A percentile compares a stretch with the other conserved stretches of the same genome.
Conservation (phyloP, 2,888 invertebrate genomes). For the Leucophora obtusa region DNA sequence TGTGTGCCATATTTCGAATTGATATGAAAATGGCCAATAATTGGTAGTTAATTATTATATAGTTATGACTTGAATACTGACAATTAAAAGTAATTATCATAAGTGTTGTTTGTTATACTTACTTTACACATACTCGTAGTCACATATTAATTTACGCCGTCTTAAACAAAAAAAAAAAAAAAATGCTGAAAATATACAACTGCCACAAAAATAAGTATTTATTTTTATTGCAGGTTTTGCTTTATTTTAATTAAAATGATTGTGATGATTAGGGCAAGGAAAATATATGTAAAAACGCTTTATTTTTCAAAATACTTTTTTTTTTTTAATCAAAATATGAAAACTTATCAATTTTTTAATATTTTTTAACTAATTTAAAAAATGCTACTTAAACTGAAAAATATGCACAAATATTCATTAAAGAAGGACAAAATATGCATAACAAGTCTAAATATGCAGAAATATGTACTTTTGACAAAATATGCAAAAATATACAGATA, state of each 20-base stretch:
- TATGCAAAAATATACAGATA: no score
- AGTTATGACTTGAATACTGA: conserved; percentile 74
- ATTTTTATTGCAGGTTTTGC: neutral
- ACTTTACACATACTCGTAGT: conserved; percentile 37
- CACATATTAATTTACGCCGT: neutral
- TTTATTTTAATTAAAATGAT: neutral
- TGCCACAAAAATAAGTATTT: neutral
- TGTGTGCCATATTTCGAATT: conserved; percentile 65
- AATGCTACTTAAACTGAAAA: no score
- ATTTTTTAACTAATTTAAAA: no score
- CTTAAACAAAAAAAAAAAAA: neutral
- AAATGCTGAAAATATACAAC: neutral
- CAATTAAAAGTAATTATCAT: conserved; percentile 76
- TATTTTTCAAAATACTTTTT: no score
- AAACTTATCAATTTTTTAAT: no score
- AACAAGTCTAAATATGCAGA: no score
- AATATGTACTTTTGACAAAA: no score
- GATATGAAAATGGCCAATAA: conserved; percentile 70
- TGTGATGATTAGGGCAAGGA: no score
- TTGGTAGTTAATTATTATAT: conserved; percentile 75
- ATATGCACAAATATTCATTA: no score
- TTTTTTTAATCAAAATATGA: no score
- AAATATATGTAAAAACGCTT: no score
- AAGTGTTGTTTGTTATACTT: conserved; percentile 61
- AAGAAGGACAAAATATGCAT: no score